Conservation (phyloP, 23 tunicate species). For the Oikopleura dioica region DNA sequence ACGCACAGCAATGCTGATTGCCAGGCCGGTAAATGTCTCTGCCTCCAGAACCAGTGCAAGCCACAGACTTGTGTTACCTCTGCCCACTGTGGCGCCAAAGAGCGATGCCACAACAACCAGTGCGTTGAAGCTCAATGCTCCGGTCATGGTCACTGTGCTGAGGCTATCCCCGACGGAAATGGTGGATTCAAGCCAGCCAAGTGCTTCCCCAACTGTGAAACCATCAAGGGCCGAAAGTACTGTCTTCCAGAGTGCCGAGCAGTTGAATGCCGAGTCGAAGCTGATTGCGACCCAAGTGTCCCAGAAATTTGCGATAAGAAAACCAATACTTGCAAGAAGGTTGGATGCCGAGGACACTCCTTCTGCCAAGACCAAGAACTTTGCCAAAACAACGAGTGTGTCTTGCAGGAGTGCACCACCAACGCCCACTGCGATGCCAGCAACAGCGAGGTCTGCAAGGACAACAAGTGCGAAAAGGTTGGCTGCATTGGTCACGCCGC, state of each 20-base stretch:
- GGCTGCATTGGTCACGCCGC: not conserved
- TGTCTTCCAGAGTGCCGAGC: not conserved
- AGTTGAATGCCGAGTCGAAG: not conserved
- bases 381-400: not conserved
- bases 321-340: not conserved
- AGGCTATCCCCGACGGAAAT: too few relatives aligned
- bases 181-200: not conserved
- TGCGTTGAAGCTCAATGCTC: not conserved
- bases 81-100: not conserved
- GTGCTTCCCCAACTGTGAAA: not conserved
- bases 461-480: not conserved
- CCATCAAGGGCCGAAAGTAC: too few relatives aligned
- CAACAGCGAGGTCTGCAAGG: not conserved
- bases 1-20: not conserved
- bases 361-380: not conserved
- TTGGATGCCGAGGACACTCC: not conserved
- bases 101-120: not conserved
- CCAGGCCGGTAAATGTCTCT: not conserved
- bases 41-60: not conserved
- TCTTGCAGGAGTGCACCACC: not conserved
- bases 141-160: not conserved
- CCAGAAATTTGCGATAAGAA: not conserved
- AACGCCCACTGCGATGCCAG: not conserved
- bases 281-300: not conserved
- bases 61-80: not conserved